Conservation (phyloP, 53 echinoderm and acorn worm species). For the Glandiceps talaboti region DNA sequence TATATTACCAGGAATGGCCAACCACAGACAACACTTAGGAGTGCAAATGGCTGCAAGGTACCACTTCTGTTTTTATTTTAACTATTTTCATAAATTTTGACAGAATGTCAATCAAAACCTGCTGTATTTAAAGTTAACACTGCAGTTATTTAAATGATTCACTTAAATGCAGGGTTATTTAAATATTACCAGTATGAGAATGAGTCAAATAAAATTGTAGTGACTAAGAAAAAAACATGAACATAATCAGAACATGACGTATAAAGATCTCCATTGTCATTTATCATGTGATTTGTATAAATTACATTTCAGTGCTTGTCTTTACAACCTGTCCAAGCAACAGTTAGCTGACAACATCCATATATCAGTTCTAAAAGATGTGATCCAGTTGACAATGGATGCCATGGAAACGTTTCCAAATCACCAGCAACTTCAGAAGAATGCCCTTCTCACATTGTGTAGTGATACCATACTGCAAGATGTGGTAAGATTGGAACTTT, state of each 20-base stretch:
- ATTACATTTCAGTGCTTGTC: conserved; percentile 68
- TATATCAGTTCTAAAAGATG: conserved; percentile 57
- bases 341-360: conserved; percentile 35
- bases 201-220: too few relatives aligned
- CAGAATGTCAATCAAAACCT: too few relatives aligned
- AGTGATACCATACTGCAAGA: conserved; percentile 96
- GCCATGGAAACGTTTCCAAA: conserved; percentile 85
- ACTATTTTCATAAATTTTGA: too few relatives aligned
- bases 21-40: conserved; percentile 75
- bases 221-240: too few relatives aligned
- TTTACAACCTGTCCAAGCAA: conserved; percentile 95
- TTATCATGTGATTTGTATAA: too few relatives aligned
- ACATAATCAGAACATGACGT: too few relatives aligned
- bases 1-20: conserved; percentile 83
- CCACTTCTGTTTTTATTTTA: conserved; percentile 76
- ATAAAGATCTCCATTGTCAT: too few relatives aligned
- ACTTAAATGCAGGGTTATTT: too few relatives aligned
- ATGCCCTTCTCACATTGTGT: conserved; percentile 86
- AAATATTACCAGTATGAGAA: too few relatives aligned
- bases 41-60: conserved; percentile 99
- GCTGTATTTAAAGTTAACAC: too few relatives aligned
- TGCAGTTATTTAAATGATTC: too few relatives aligned
- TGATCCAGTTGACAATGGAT: conserved; percentile 69
- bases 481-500: conserved; percentile 93
- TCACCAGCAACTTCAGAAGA: conserved; percentile 98